Evolutionary conservation across 2,113 vertebrate species (phyloP).

Genomic region (Ochotona curzoniae): DNA sequence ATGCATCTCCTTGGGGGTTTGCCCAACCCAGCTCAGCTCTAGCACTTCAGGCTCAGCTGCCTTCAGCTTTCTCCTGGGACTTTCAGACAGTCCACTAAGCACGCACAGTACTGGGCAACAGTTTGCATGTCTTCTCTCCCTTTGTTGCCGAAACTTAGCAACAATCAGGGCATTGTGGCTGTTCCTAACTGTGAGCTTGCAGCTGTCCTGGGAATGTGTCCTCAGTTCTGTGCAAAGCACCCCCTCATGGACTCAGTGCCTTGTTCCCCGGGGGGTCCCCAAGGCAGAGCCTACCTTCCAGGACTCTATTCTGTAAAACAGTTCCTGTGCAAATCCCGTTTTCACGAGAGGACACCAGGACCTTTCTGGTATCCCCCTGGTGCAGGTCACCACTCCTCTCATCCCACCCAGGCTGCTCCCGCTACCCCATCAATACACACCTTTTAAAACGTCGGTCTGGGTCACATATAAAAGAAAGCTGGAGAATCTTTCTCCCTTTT

Average conservation of each 20-base stretch:
- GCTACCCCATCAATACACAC: slow-evolving; percentile 79
- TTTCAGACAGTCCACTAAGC: not conserved
- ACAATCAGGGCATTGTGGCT: slow-evolving; percentile 21
- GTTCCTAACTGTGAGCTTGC: slow-evolving; percentile 28
- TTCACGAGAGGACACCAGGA: slow-evolving; percentile 32
- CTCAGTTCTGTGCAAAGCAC: too few species aligned
- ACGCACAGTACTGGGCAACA: not conserved
- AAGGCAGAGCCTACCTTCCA: not conserved
- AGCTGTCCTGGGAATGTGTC: not conserved
- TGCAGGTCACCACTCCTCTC: not conserved
- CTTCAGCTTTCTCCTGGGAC: not conserved
- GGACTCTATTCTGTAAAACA: not conserved
- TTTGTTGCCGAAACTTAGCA: slow-evolving; percentile 47
- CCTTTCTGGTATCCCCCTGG: slow-evolving; percentile 34
- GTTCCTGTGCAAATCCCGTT: not conserved
- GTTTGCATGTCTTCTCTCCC: not conserved
- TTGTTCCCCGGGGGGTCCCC: not conserved
- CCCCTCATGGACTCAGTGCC: not conserved
- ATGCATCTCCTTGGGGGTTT: not conserved
- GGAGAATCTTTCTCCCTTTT: slow-evolving; percentile 78
- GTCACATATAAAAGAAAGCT: slow-evolving; percentile 84
- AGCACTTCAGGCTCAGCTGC: not conserved
- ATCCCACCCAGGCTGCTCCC: slow-evolving; percentile 26
- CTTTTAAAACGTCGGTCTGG: slow-evolving; percentile 79
- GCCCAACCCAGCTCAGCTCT: not conserved